Percentiles rank a stretch among this genome's conserved stretches.
phyloP scores from a whole-genome alignment of 2,113 vertebrate species.

The Protomyctophum bolini region DNA sequence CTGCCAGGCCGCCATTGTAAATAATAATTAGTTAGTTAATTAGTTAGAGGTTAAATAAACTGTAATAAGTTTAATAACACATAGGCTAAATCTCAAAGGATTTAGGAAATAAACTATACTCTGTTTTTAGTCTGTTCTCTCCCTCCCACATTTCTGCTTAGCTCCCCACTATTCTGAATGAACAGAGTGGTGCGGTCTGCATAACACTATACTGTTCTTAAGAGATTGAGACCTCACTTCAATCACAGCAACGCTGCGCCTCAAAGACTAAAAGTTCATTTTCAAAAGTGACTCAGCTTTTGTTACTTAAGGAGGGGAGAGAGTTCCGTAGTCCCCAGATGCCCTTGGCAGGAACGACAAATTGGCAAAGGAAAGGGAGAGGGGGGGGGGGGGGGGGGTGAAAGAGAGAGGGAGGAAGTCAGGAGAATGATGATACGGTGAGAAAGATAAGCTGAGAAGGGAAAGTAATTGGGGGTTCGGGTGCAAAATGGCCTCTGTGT shows the following conservation, averaged over 20 bases:
- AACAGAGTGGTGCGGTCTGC: conserved; percentile 45
- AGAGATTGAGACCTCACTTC: conserved; percentile 63
- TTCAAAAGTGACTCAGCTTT: conserved; percentile 70
- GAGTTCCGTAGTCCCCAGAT: conserved; percentile 52
- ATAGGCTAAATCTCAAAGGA: conserved; percentile 7
- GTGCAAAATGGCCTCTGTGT: too few relatives aligned
- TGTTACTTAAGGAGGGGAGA: conserved; percentile 57
- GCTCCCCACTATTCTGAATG: conserved; percentile 61
- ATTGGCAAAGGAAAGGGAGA: conserved; percentile 22
- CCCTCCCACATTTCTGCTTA: conserved; percentile 29
- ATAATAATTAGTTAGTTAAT: too few relatives aligned
- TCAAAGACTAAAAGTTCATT: conserved; percentile 65
- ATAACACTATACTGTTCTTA: conserved; percentile 61
- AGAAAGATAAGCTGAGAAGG: conserved; percentile 45
- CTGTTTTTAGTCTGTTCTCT: conserved; percentile 16
- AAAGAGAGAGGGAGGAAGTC: conserved; percentile 1
- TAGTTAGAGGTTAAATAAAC: too few relatives aligned
- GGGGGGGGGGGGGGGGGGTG: conserved; percentile 11
- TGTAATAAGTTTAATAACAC: too few relatives aligned
- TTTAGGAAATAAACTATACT: conserved; percentile 24
- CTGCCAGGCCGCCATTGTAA: too few relatives aligned
- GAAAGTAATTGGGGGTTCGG: conserved; percentile 49
- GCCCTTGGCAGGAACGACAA: conserved; percentile 57
- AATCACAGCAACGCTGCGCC: conserved; percentile 58
- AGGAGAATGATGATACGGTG: not conserved